These are phyloP conservation scores for Chaetodon trifascialis DNA, from an alignment of 2,113 vertebrate genomes.

Conservation along the genomic window DNA sequence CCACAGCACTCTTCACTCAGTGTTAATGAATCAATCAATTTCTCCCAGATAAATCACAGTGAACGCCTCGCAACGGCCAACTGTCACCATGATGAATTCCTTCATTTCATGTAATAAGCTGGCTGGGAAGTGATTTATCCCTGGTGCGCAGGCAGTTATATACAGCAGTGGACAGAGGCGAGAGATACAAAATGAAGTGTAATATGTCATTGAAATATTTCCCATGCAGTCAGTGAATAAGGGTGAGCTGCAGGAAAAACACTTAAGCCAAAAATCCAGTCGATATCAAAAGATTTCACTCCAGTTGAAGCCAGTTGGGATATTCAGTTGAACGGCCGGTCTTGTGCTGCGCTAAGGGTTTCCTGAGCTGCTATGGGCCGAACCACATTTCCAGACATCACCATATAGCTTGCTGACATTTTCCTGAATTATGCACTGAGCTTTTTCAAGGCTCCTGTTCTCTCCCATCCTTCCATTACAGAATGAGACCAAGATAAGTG, in stretches of 20 bases:
- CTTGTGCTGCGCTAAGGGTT: constrained; percentile 24
- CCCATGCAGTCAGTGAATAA: constrained; percentile 61
- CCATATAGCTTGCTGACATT: constrained; percentile 45
- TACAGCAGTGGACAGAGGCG: constrained; percentile 75
- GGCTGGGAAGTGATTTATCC: constrained; percentile 81
- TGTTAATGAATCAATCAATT: constrained; percentile 86
- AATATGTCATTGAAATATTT: constrained; percentile 79
- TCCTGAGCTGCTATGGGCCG: constrained; percentile 9
- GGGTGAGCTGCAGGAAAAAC: constrained; percentile 42
- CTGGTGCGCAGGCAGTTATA: constrained; percentile 56
- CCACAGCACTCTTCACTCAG: constrained; percentile 65
- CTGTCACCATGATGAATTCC: constrained; percentile 85
- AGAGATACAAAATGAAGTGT: constrained; percentile 72
- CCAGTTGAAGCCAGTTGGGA: constrained; percentile 33
- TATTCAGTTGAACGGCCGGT: constrained; percentile 22
- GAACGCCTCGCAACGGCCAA: constrained; percentile 71
- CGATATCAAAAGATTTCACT: constrained; percentile 58
- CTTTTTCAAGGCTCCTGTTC: constrained; percentile 38
- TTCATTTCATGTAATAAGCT: constrained; percentile 84
- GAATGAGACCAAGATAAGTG: constrained; percentile 69
- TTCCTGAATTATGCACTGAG: constrained; percentile 50
- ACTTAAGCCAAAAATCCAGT: constrained; percentile 54
- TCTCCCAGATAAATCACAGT: constrained; percentile 78
- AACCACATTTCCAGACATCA: constrained; percentile 35
- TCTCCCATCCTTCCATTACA: constrained; percentile 45